Conservation (phyloP, 2,888 invertebrate species). For the Acrobasis consociella region DNA sequence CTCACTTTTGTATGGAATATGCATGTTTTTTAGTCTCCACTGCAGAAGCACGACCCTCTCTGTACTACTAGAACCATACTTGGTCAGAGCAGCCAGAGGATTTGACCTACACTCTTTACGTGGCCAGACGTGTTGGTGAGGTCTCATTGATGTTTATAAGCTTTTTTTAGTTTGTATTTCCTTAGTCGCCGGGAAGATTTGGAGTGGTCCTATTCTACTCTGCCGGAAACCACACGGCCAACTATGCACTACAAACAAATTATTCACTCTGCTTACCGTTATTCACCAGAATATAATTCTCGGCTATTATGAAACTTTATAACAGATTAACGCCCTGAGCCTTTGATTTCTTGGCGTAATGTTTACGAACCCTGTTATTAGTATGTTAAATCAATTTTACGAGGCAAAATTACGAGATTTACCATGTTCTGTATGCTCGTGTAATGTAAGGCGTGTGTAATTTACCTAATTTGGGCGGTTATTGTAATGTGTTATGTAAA, state of each 20-base stretch:
- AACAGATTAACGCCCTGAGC: conserved; percentile 4
- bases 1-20: too few species aligned
- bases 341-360: conserved; percentile 17
- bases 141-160: too few species aligned
- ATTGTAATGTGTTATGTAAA: background rate
- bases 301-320: conserved; percentile 14
- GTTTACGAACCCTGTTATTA: conserved; percentile 16
- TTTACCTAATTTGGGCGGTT: conserved; percentile 6
- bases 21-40: too few species aligned
- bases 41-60: too few species aligned
- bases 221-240: too few species aligned
- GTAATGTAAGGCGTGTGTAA: conserved; percentile 9
- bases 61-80: too few species aligned
- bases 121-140: too few species aligned
- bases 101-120: too few species aligned
- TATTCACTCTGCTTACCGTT: background rate
- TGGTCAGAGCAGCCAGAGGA: too few species aligned
- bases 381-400: conserved; percentile 18
- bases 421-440: background rate
- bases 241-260: background rate
- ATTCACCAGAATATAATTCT: background rate
- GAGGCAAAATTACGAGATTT: conserved; percentile 3
- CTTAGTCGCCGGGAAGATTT: too few species aligned
- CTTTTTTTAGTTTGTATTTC: too few species aligned
- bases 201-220: too few species aligned